phyloP scores from a whole-genome alignment of 2,113 vertebrate species.

The Cebus imitator region DNA sequence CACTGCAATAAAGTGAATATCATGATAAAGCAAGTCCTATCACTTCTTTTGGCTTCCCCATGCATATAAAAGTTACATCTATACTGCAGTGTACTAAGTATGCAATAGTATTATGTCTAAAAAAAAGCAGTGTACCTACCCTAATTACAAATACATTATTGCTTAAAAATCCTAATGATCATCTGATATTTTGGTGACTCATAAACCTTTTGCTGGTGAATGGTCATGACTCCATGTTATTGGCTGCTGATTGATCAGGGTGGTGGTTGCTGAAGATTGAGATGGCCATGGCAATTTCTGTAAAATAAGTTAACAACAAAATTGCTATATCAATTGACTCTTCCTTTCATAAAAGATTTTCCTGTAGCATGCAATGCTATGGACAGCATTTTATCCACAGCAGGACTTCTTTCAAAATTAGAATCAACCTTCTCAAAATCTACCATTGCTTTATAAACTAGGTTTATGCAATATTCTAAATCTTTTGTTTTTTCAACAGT shows the following conservation, averaged over 20 bases:
- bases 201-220: background rate
- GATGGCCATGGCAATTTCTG: background rate
- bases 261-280: background rate
- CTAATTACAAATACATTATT: background rate
- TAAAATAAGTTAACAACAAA: background rate
- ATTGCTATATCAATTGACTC: background rate
- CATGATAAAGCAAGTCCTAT: background rate
- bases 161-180: background rate
- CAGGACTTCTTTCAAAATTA: background rate
- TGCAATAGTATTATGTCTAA: background rate
- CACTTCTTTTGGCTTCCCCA: background rate
- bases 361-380: background rate
- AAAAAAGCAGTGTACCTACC: background rate
- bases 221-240: background rate
- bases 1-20: background rate
- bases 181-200: background rate
- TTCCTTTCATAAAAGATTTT: background rate
- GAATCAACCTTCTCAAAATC: background rate
- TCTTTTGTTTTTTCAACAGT: background rate
- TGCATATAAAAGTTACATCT: background rate
- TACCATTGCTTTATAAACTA: background rate
- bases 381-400: background rate
- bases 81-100: background rate
- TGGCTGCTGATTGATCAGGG: background rate
- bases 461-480: background rate